Percentiles rank a stretch among this genome's conserved stretches.
Conservation (phyloP, 2,797 vertebrate species). For the Pristis pectinata region DNA sequence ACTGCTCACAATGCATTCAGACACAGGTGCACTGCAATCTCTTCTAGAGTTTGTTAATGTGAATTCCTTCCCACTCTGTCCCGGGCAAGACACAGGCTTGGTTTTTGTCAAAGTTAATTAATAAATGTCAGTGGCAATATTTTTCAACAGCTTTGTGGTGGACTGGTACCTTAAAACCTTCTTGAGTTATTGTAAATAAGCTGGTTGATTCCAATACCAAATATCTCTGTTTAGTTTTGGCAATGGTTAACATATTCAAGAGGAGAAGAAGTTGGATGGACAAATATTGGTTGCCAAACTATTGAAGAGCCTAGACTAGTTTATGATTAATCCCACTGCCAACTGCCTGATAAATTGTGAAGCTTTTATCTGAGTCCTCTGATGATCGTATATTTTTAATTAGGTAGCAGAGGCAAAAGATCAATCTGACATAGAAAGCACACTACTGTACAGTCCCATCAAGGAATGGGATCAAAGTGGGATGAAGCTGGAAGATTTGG, state of each 20-base stretch:
- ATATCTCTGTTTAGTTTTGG: too few species aligned
- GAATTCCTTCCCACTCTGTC: background rate
- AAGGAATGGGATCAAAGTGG: slow-evolving; percentile 79
- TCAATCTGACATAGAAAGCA: background rate
- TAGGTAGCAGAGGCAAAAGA: background rate
- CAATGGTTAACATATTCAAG: background rate
- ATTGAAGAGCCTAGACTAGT: too few species aligned
- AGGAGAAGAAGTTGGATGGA: too few species aligned
- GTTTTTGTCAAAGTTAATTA: background rate
- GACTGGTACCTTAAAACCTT: too few species aligned
- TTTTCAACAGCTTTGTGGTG: background rate
- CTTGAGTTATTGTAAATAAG: too few species aligned
- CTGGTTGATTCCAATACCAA: too few species aligned
- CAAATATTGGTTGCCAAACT: too few species aligned
- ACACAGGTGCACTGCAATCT: background rate
- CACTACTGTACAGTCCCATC: slow-evolving; percentile 58
- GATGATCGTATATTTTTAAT: background rate
- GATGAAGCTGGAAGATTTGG: slow-evolving; percentile 81
- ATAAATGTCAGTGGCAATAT: background rate
- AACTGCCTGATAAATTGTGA: background rate
- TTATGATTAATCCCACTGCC: background rate
- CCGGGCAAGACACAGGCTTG: background rate
- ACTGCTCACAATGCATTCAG: background rate
- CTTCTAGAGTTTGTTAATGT: background rate
- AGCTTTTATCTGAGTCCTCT: too few species aligned